Evolutionary conservation across 2,888 invertebrate genomes (phyloP), one percentile per base, ranked within the genome.

Genomic region (Chydorus sphaericus): DNA sequence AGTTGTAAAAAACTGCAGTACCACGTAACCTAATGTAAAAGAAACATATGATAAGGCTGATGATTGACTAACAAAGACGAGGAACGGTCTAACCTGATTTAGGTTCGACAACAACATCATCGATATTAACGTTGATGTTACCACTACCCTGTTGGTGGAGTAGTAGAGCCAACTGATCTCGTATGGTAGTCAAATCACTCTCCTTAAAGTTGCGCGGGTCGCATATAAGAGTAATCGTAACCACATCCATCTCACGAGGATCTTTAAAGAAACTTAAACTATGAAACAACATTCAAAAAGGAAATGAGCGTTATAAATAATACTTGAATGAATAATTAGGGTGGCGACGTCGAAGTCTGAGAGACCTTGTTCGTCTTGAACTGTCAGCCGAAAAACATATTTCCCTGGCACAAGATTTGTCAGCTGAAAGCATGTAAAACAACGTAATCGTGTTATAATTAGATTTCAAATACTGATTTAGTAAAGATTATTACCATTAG

Each of bases 351-450:
- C 91, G 16, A 82, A 80, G 62, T 80, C 81, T 1, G 81, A 81
- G 55, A 87, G 74, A 0, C 93, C 93, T 68, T 93, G 91, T 62
- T 86, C 87, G 69, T 94, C 94, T 38, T 77, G 83, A 1, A 94
- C 92, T n/a, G 83, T 85, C 57, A 94, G 72, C 65, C 83, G 84
- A 66, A 92, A 93, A 2, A 89, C 80, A 67, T 93, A 94, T 61
- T 84, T 79, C 0, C 93, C 94, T 3, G 85, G 80, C 50, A 88
- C 83, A 55, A 92, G 76, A 68, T 89, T 83, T n/a, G 85, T 81
- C 31, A 89, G 69, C 83, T 84, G 66, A 16, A 68, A 62, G 60
- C 60, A 54, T 1, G 1, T 29, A 14, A 2, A 16, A 20, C 5
- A 37, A 52, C 28, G 50, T 56, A 48, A 52, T 23, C n/a, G 39